These are phyloP conservation scores for Cryptus viduatorius DNA, from an alignment of 2,888 invertebrate species.

Conservation along the genomic window DNA sequence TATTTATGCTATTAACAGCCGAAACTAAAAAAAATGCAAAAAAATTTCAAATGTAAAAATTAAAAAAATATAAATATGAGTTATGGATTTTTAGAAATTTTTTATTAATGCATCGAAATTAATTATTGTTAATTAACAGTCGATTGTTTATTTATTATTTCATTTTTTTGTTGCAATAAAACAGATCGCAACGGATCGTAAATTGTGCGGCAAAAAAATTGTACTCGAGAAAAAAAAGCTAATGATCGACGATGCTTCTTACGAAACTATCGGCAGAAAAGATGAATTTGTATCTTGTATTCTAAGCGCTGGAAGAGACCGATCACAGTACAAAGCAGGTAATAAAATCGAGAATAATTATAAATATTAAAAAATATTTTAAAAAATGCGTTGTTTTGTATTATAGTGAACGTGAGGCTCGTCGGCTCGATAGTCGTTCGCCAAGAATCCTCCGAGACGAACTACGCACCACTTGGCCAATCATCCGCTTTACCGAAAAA, in stretches of 20 bases:
- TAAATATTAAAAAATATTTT: no score
- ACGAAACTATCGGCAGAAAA: constrained; percentile 60
- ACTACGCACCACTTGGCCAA: neutral
- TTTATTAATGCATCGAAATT: no score
- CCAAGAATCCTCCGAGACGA: constrained; percentile 10
- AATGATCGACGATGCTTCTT: constrained; percentile 68
- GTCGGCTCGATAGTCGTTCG: constrained; percentile 62
- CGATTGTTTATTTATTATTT: constrained; percentile 8
- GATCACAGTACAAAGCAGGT: constrained; percentile 70
- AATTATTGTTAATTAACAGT: no score
- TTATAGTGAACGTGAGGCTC: constrained; percentile 66
- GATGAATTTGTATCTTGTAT: constrained; percentile 66
- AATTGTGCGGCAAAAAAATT: constrained; percentile 67
- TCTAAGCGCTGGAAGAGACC: constrained; percentile 63
- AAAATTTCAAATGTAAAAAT: no score
- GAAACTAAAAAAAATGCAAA: neutral
- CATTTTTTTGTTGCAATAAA: neutral
- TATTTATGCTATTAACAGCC: neutral
- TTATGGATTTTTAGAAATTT: neutral
- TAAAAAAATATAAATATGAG: constrained; percentile 25
- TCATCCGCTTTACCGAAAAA: neutral
- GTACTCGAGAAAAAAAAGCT: constrained; percentile 67
- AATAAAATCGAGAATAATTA: constrained; percentile 1
- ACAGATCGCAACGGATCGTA: constrained; percentile 40
- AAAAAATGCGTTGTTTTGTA: constrained; percentile 22